Base-by-base conservation (phyloP, 2,888 invertebrate genomes). In the Caenorhabditis uteleia region DNA sequence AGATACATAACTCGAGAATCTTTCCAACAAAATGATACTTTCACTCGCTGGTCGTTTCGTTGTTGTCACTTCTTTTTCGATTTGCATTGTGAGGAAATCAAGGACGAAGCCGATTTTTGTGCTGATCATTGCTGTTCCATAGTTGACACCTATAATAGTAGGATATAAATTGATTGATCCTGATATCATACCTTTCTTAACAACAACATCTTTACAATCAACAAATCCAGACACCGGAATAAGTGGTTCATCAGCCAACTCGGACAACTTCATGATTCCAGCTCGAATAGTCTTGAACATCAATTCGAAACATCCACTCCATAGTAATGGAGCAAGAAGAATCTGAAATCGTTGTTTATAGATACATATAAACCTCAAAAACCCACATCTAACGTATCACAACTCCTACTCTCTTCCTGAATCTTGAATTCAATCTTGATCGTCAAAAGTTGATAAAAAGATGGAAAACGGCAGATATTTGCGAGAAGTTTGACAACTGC, bases 51-150 rank as follows among this genome's bases (percentile, higher is more conserved):
- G 73, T 21, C 56, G 51, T 44, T 60, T 62, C 18, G 48, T 53
- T 8, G 43, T 34, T 10, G 56, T 53, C 14, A 59, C 54, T 47
- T 70, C 68, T 16, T 44, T 51, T 20, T 74, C 70, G 8, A 74
- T 47, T 29, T 58, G 45, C 10, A 48, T 42, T 8, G 69, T 43
- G 14, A 78, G 57, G 56, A 70, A 77, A n/a, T 61, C 54, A 21
- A 78, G 68, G 3, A 78, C 40, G n/a, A 42, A 58, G 7, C 42
- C 46, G 18, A 76, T 46, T 43, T 74, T 69, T n/a, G 54, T 49
- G 16, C 64, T 48, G n/a, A 76, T 54, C 18, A 79, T 29, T 8
- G 58, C 18, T 1, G 75, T 76, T 40, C 78, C 78, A 43, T 60
- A 68, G 27, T 68, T 74, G 21, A 65, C 45, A 12, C 45, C 65